Evolutionary conservation across 2,888 invertebrate genomes (phyloP), one percentile per base, ranked within the genome.

Genomic region (Aleiodes testaceus): DNA sequence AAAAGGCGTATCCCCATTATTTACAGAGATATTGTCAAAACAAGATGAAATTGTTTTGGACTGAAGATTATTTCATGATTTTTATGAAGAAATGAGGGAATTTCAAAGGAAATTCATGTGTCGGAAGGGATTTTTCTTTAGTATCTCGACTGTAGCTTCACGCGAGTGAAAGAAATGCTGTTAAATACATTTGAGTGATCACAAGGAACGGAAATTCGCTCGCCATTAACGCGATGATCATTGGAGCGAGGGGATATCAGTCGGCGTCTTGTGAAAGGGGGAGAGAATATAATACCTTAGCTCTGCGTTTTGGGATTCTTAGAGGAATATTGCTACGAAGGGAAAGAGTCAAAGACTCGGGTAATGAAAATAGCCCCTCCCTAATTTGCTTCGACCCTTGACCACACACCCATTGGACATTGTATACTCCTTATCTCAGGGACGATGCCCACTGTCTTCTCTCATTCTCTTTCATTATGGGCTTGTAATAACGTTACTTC

Each of bases 281-380:
- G 71, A 67, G 67, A 47, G 36, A 36, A 36, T 36, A 67, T 67
- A 67, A 67, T 67, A 36, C 55, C 55, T 55, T 26, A 55, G 26
- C 68, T 61, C 64, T 47, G 30, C 14, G 26, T 64, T 55, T 64
- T 52, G 52, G 52, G 55, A 67, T 69, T 36, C 36, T 36, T 11
- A 2, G 11, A 36, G 4, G 36, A 36, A 36, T 36, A 36, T 36
- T 3, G 7, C 6, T 6, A 11, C 36, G 11, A 11, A 7, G 36
- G 9, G 36, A 36, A 53, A 49, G 68, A 66, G 65, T 55, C 14
- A 52, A 47, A 47, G 55, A 75, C 72, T 70, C 69, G 69, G 73
- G 79, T 83, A 84, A 84, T 84, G 84, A 83, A 84, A 84, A 84
- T 83, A 78, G 79, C 76, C 79, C 79, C 79, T 81, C 75, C 36